Base-by-base conservation (phyloP, 2,888 invertebrate genomes). In the Caenorhabditis sulstoni region DNA sequence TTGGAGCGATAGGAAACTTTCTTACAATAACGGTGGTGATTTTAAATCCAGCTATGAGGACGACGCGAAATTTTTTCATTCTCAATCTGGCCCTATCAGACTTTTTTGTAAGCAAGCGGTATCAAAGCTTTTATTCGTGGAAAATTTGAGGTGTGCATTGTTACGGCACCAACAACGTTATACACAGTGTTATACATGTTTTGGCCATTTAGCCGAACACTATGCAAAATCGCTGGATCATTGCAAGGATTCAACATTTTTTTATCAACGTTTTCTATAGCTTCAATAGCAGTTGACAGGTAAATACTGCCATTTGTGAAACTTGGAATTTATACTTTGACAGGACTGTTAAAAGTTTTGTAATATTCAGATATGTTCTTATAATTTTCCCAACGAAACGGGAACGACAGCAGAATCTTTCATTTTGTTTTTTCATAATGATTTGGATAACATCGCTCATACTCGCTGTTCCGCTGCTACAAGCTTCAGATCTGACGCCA, bases 241-340 rank as follows among this genome's bases (percentile, higher is more conserved):
- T 93, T 95, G 57, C 95, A 96, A 90, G 96, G 87, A 1, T 88
- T 94, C 81, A 96, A 95, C 88, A 95, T 96, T 85, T 96, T 95
- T 91, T 95, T 96, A 0, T 96, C 96, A 0, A 96, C 96, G 0
- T 95, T 96, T 90, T 95, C 95, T 83, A 96, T 96, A 86, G 95
- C 96, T 3, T 96, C 96, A 9, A 96, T 96, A 85, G 92, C 92
- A 0, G 86, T 92, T 18, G 91, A 91, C 78, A 82, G 91, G 86
- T 61, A 58, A n/a, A 52, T n/a, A 12, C 41, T 41, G 11, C 4
- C 11, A 2, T 41, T 41, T 41, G 5, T 37, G 7, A 37, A 37
- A 37, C n/a, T n/a, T n/a, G n/a, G n/a, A n/a, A n/a, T 44, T 45
- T 12, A 41, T 16, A 52, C 23, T 50, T 20, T 64, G 11, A 52